Base-by-base conservation (phyloP, 2,888 invertebrate genomes). In the Carpatolechia fugitivella region DNA sequence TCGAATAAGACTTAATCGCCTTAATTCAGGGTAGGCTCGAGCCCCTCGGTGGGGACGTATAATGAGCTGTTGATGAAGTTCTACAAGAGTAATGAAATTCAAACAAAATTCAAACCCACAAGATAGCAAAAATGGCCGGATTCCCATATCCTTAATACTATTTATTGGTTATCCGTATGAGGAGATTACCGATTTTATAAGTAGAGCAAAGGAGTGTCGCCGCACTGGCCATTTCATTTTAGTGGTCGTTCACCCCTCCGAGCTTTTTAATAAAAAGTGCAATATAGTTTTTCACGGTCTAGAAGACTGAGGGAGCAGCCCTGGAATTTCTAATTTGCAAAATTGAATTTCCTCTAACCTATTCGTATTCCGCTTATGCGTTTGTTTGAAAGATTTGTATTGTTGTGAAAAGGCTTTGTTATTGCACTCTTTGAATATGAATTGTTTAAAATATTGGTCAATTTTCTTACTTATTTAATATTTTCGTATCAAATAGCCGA, bases 151-250 rank as follows among this genome's bases (percentile, higher is more conserved):
- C 73, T 72, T 78, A 78, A 76, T 64, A 62, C 61, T 63, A 58
- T 75, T 82, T 78, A 82, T 79, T 69, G 74, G 71, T 63, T 64
- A 69, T 68, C 73, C 67, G 72, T 69, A 71, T 70, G 70, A 67
- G 60, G 72, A 72, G 78, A 81, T 82, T 78, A 79, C 82, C 83
- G 82, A 81, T 87, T 87, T 88, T 85, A 80, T 86, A 85, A 85
- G 87, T 85, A 82, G 80, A 82, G 78, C 80, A 81, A 80, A 77
- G 76, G 77, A 85, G 80, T 84, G 85, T 85, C 85, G 80, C 85
- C 82, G 81, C 85, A 80, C 81, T 86, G 83, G 84, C 85, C 84
- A 82, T 89, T 85, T 88, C 83, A 66, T 86, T 89, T 88, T 83
- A 88, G 81, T 84, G 83, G 76, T 72, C 76, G 78, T 89, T 87